These are phyloP conservation scores for Diabrotica virgifera DNA, from an alignment of 1,140 invertebrate species.

Conservation along the genomic window DNA sequence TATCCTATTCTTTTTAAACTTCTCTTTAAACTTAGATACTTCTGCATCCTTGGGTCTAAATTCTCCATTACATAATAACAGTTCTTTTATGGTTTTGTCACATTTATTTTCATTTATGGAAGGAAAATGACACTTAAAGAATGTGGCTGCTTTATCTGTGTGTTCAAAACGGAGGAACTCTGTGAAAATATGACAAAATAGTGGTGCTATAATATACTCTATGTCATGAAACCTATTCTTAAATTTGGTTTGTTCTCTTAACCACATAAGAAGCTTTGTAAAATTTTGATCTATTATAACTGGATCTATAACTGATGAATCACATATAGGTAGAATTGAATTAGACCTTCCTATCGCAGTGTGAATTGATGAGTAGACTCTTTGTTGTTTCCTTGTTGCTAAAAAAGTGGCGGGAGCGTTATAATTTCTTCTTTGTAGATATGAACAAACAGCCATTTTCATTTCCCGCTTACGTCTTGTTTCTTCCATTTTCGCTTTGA, in stretches of 20 bases:
- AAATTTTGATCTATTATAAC: slow-evolving; percentile 41
- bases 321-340: slow-evolving; percentile 41
- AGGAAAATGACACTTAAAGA: slow-evolving; percentile 39
- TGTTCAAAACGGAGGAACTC: slow-evolving; percentile 40
- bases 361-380: slow-evolving; percentile 28
- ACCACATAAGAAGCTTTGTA: slow-evolving; percentile 41
- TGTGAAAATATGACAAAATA: slow-evolving; percentile 46
- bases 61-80: slow-evolving; percentile 10
- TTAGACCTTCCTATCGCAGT: slow-evolving; percentile 37
- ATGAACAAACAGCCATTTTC: slow-evolving; percentile 36
- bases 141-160: slow-evolving; percentile 34
- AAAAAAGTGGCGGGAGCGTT: slow-evolving; percentile 24
- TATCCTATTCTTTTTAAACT: slow-evolving; percentile 41
- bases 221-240: slow-evolving; percentile 37
- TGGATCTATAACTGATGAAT: slow-evolving; percentile 38
- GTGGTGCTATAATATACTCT: slow-evolving; percentile 37
- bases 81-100: slow-evolving; percentile 37
- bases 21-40: slow-evolving; percentile 32
- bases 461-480: slow-evolving; percentile 36
- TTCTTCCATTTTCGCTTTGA: slow-evolving; percentile 31
- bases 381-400: slow-evolving; percentile 18
- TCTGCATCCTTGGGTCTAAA: slow-evolving; percentile 28
- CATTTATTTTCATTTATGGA: slow-evolving; percentile 38
- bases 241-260: slow-evolving; percentile 36
- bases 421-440: slow-evolving; percentile 43